Percentiles rank a stretch among this genome's conserved stretches.
These are phyloP conservation scores for Mus pahari DNA, from an alignment of 2,113 vertebrate species.

Conservation along the genomic window DNA sequence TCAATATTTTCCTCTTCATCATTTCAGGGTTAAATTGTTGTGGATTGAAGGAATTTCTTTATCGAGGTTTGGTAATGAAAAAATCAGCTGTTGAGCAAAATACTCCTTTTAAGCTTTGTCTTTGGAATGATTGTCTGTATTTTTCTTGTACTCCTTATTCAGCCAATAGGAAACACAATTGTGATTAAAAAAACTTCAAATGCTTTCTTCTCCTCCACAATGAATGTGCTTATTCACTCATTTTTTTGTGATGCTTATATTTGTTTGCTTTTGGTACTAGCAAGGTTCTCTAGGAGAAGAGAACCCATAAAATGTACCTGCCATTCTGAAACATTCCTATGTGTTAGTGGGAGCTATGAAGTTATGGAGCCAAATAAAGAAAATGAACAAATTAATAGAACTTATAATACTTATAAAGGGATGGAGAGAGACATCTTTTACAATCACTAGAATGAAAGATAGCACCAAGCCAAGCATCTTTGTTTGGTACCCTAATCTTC, in stretches of 20 bases:
- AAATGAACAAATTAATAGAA: not conserved
- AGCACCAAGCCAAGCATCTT: not conserved
- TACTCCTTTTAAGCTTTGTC: not conserved
- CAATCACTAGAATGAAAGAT: not conserved
- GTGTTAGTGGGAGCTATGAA: not conserved
- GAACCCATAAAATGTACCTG: not conserved
- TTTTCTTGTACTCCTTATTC: not conserved
- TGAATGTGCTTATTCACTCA: not conserved
- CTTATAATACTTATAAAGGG: not conserved
- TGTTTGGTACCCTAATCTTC: not conserved
- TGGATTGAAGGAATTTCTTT: not conserved
- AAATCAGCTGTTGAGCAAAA: not conserved
- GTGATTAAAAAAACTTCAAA: not conserved
- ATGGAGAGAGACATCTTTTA: not conserved
- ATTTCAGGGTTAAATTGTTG: not conserved
- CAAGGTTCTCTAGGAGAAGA: not conserved
- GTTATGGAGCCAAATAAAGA: not conserved
- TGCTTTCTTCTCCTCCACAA: not conserved
- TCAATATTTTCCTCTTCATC: not conserved
- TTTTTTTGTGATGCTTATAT: not conserved
- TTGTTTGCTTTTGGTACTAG: not conserved
- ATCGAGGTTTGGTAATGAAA: slow-evolving; percentile 2
- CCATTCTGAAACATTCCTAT: not conserved
- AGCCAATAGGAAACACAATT: not conserved
- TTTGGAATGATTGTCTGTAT: not conserved